phyloP scores from a whole-genome alignment of 2,113 vertebrate species.

The Cisticola juncidis region DNA sequence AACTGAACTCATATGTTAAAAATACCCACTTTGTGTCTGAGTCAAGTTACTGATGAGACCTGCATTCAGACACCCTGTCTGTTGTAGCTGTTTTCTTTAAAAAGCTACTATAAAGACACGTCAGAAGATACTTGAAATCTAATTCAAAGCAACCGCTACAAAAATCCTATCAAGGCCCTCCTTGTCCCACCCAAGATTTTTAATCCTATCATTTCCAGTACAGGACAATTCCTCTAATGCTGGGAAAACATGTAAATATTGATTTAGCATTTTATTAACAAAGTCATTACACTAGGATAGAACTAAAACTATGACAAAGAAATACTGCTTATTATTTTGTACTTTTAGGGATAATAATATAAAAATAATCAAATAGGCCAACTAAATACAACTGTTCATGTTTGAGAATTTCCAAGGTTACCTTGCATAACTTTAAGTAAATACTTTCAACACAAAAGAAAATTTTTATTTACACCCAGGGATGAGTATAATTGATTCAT shows the following conservation, averaged over 20 bases:
- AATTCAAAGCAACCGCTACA: constrained; percentile 9
- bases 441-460: neutral
- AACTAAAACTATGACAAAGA: neutral
- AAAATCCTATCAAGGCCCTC: neutral
- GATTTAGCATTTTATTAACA: constrained; percentile 10
- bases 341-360: neutral
- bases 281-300: neutral
- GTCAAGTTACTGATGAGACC: constrained; percentile 38
- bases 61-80: neutral
- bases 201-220: neutral
- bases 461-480: neutral
- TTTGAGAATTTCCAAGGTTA: neutral
- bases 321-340: neutral
- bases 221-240: neutral
- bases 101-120: neutral
- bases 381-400: neutral
- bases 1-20: neutral
- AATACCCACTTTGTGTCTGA: constrained; percentile 48
- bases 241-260: neutral
- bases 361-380: neutral
- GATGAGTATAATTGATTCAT: neutral
- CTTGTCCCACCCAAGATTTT: neutral
- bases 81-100: neutral
- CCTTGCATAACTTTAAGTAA: neutral
- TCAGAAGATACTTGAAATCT: neutral